phyloP scores from a whole-genome alignment of 2,113 vertebrate genomes.

The Oryzias javanicus region DNA sequence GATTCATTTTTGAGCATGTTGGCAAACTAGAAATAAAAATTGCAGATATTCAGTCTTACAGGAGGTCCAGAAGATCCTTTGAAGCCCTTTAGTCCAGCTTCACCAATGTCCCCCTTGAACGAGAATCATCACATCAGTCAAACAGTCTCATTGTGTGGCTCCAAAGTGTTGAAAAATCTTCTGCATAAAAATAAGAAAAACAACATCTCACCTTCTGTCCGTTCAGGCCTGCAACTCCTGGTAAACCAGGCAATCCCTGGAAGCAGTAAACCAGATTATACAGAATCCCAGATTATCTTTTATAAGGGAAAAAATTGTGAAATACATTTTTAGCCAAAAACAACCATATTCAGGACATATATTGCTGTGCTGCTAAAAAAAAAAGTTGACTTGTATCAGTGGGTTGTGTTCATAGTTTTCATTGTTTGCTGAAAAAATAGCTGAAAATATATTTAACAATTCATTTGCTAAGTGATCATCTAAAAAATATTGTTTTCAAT shows the following conservation, averaged over 20 bases:
- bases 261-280: slow-evolving; percentile 24
- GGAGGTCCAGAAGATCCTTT: slow-evolving; percentile 63
- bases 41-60: slow-evolving; percentile 56
- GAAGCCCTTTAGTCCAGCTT: slow-evolving; percentile 66
- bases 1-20: neutral
- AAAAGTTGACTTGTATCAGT: no score
- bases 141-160: neutral
- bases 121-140: slow-evolving; percentile 22
- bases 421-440: no score
- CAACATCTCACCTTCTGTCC: slow-evolving; percentile 65
- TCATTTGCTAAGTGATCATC: no score
- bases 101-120: slow-evolving; percentile 74
- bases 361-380: no score
- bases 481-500: no score
- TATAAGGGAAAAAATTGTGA: neutral
- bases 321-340: no score
- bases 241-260: slow-evolving; percentile 77
- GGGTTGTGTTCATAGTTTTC: no score
- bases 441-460: no score
- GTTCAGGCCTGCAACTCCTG: slow-evolving; percentile 69
- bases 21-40: no score
- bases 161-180: neutral
- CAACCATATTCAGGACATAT: neutral
- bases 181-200: neutral
- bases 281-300: neutral